These are phyloP conservation scores for Drosophila borealis DNA, from an alignment of 2,888 invertebrate genomes.

Conservation along the genomic window DNA sequence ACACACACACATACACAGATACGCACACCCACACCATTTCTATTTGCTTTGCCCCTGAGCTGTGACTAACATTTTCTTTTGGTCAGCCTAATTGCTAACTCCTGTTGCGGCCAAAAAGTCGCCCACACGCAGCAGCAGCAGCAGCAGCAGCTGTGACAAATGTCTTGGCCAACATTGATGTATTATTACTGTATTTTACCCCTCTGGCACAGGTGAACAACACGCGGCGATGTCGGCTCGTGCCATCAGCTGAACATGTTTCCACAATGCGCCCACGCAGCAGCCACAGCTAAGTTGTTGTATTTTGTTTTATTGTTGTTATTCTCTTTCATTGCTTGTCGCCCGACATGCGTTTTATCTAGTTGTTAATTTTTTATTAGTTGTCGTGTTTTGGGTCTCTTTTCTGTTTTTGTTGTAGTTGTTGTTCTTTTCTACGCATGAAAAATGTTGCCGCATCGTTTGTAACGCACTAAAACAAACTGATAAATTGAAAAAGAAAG, in stretches of 20 bases:
- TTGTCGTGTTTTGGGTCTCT: constrained; percentile 51
- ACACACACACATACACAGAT: constrained; percentile 15
- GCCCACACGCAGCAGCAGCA: constrained; percentile 27
- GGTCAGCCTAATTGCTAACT: constrained; percentile 56
- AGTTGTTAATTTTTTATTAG: constrained; percentile 64
- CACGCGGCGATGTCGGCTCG: constrained; percentile 39
- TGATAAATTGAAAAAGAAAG: constrained; percentile 42
- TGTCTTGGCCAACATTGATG: constrained; percentile 56
- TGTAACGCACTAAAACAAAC: constrained; percentile 56
- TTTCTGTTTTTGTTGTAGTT: not conserved
- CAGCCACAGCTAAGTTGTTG: constrained; percentile 7
- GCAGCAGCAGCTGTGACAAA: constrained; percentile 39
- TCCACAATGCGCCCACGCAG: constrained; percentile 58
- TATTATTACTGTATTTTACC: constrained; percentile 40
- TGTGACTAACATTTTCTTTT: constrained; percentile 32
- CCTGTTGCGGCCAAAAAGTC: constrained; percentile 28
- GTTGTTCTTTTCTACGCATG: constrained; percentile 17
- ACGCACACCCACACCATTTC: constrained; percentile 10
- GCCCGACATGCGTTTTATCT: constrained; percentile 64
- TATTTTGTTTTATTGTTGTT: constrained; percentile 32
- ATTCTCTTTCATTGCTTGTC: constrained; percentile 23
- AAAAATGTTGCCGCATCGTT: constrained; percentile 58
- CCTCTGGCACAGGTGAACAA: constrained; percentile 50
- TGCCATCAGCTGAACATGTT: constrained; percentile 52
- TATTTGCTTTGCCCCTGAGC: constrained; percentile 34